Conservation (phyloP, 2,888 invertebrate species). For the Euzetes globulus region DNA sequence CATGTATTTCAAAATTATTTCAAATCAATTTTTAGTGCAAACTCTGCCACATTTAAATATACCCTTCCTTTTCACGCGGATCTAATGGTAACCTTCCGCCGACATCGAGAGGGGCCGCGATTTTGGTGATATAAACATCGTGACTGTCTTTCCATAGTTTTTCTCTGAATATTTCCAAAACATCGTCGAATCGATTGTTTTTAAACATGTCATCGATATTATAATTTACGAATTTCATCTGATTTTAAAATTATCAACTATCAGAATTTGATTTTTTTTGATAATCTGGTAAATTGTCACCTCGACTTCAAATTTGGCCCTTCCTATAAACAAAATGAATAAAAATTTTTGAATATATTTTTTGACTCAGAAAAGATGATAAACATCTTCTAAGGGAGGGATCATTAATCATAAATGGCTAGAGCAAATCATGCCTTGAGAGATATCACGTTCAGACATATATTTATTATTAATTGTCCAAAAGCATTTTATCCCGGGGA, state of each 20-base stretch:
- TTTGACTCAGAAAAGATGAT: no score
- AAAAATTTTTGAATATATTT: no score
- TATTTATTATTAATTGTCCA: no score
- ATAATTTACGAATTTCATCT: conserved; percentile 75
- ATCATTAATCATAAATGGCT: no score
- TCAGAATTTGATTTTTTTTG: neutral
- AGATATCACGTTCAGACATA: no score
- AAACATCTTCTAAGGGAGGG: no score
- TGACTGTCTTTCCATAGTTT: conserved; percentile 64
- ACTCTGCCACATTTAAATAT: conserved; percentile 42
- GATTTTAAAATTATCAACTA: neutral
- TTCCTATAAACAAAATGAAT: conserved; percentile 33
- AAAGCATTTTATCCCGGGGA: no score
- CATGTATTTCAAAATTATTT: conserved; percentile 19
- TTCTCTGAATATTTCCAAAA: conserved; percentile 66
- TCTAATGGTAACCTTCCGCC: conserved; percentile 73
- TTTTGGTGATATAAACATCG: conserved; percentile 67
- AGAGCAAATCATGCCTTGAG: no score
- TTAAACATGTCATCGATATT: conserved; percentile 81
- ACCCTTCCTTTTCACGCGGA: conserved; percentile 82
- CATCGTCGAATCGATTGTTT: conserved; percentile 60
- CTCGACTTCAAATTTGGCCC: conserved; percentile 56
- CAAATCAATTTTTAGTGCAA: neutral
- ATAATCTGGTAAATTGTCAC: neutral
- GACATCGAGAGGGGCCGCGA: conserved; percentile 73